phyloP scores from a whole-genome alignment of 1,140 invertebrate species.

The Mycetomoellerius zeteki region DNA sequence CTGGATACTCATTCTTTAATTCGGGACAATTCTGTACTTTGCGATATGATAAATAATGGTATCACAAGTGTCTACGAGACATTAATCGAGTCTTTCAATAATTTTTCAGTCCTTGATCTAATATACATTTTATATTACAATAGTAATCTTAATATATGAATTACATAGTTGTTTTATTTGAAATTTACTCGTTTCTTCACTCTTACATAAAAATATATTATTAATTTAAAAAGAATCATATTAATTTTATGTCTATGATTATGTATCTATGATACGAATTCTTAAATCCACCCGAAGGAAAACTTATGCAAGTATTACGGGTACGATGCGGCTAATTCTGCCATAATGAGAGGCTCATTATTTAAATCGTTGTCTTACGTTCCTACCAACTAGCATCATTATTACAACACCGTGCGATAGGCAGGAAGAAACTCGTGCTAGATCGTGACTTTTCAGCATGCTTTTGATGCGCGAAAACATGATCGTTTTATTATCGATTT shows the following conservation, averaged over 20 bases:
- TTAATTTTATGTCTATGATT: neutral
- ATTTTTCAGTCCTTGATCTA: neutral
- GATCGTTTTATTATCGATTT: constrained; percentile 20
- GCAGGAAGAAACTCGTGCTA: constrained; percentile 10
- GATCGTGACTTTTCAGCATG: constrained; percentile 61
- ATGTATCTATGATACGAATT: neutral
- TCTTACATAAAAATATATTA: neutral
- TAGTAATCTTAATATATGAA: neutral
- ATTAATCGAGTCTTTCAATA: neutral
- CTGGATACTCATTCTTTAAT: neutral
- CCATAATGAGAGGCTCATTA: constrained; percentile 30
- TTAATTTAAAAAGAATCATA: neutral
- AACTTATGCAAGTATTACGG: neutral
- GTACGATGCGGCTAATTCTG: neutral
- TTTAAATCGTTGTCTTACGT: constrained; percentile 11
- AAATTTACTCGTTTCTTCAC: neutral
- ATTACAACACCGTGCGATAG: constrained; percentile 14
- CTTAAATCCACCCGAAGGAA: neutral
- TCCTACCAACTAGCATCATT: constrained; percentile 1
- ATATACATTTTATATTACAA: neutral
- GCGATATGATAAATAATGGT: neutral
- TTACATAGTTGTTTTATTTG: neutral
- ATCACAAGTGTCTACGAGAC: neutral
- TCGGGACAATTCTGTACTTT: neutral
- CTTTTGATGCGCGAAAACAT: constrained; percentile 50